Conservation (phyloP, 2,888 invertebrate species). For the Brachyopa scutellaris region DNA sequence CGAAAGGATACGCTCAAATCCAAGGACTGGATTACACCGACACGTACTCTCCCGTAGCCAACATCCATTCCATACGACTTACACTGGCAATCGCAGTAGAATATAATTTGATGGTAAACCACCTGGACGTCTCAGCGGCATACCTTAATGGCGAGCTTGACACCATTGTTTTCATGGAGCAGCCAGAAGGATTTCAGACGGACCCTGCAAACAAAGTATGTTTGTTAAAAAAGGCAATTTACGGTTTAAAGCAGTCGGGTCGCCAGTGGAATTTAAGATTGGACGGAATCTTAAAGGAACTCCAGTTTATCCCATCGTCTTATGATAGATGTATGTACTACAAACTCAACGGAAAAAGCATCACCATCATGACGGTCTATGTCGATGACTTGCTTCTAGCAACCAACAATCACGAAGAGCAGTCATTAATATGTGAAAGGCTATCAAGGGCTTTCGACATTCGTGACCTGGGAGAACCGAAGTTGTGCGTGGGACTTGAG, state of each 20-base stretch:
- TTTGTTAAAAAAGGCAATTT: slow-evolving; percentile 15
- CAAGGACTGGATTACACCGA: slow-evolving; percentile 19
- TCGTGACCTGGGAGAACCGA: slow-evolving; percentile 33
- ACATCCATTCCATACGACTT: slow-evolving; percentile 5
- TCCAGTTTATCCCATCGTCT: not conserved
- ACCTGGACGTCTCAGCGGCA: no score
- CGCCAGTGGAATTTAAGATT: no score
- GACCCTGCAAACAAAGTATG: slow-evolving; percentile 23
- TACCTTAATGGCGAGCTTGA: no score
- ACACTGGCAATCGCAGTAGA: slow-evolving; percentile 4
- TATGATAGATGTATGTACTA: slow-evolving; percentile 24
- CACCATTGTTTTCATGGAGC: slow-evolving; percentile 25
- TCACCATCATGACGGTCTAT: slow-evolving; percentile 6
- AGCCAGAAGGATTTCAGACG: slow-evolving; percentile 14
- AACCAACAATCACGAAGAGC: not conserved
- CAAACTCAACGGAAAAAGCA: no score
- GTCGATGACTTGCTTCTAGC: not conserved
- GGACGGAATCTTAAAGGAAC: slow-evolving; percentile 11
- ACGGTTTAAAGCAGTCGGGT: slow-evolving; percentile 32
- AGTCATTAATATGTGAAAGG: not conserved
- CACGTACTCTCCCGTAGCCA: not conserved
- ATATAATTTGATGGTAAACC: not conserved
- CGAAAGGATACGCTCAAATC: slow-evolving; percentile 6
- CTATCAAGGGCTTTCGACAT: slow-evolving; percentile 26
- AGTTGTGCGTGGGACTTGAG: no score